Evolutionary conservation across 2,888 invertebrate genomes (phyloP), one percentile per base, ranked within the genome.

Genomic region (Leptinotarsa haldemani): DNA sequence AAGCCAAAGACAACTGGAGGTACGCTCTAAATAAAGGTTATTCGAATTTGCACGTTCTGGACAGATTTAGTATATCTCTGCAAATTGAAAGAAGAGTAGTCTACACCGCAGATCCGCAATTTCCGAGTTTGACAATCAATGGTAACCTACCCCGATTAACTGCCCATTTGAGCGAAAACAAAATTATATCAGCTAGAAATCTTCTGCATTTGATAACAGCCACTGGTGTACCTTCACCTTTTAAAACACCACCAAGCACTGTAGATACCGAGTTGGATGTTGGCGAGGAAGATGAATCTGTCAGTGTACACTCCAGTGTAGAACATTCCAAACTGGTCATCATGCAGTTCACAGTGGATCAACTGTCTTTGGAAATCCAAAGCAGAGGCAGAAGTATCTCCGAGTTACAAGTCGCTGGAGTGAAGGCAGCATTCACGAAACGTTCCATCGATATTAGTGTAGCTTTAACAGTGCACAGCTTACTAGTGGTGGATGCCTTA

Each of bases 401-500:
- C 0, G 98, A 98, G 87, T 89, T 98, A 73, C 97, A 97, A 88
- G 96, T 98, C 47, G 93, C 94, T 73, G 97, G 97, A 40, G 97
- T 97, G 56, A 92, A 92, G 83, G 92, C 93, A 50, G 92, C 94
- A 9, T 89, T 94, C 78, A 93, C 93, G 40, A 93, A 94, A 85
- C 90, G 95, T 53, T 92, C 93, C 0, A 90, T 90, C 20, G 95
- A 96, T 85, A 90, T 93, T 4, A 92, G 93, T 80, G 89, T 97
- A 56, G 92, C 94, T 2, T 91, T 98, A 75, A 95, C 96, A 15
- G 97, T 98, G 65, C 97, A 97, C 88, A 96, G 97, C 82, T 90
- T 98, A 80, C 90, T 98, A 72, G 88, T 98, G 70, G 98, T 97
- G 3, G 98, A 98, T 89, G 98, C 98, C 66, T 90, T 98, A 86